Percentiles rank a stretch among this genome's conserved stretches.
phyloP scores from a whole-genome alignment of 2,888 invertebrate species.

The Sclerodermus sp. region DNA sequence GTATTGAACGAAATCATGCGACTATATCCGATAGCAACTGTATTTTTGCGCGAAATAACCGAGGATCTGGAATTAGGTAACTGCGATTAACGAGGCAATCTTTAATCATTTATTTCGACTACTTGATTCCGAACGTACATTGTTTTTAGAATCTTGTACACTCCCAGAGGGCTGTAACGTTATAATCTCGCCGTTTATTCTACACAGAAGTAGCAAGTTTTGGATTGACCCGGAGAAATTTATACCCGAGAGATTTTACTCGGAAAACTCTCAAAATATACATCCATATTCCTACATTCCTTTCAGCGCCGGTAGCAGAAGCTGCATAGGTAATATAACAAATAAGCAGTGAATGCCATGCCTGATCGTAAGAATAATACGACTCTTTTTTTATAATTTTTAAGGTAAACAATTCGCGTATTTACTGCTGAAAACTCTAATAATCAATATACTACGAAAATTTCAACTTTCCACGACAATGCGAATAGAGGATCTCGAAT shows the following conservation, averaged over 20 bases:
- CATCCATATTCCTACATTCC: constrained; percentile 70
- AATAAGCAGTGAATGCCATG: not conserved
- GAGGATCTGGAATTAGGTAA: constrained; percentile 58
- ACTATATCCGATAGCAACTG: constrained; percentile 69
- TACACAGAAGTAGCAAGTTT: constrained; percentile 66
- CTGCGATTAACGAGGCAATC: not conserved
- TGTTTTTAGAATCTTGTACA: no score
- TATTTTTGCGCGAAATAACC: constrained; percentile 64
- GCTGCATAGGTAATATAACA: constrained; percentile 65
- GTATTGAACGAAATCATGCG: constrained; percentile 71
- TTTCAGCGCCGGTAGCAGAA: constrained; percentile 70
- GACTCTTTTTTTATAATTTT: constrained; percentile 11
- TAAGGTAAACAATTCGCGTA: constrained; percentile 23
- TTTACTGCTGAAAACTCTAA: constrained; percentile 19
- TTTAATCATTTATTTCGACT: constrained; percentile 1
- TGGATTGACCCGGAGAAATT: constrained; percentile 69
- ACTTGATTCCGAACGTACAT: constrained; percentile 54
- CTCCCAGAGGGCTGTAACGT: constrained; percentile 62
- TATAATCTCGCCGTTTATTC: constrained; percentile 63
- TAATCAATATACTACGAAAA: no score
- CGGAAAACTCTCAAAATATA: constrained; percentile 57
- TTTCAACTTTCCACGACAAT: no score
- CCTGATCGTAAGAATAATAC: not conserved
- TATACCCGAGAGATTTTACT: constrained; percentile 70
- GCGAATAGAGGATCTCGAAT: no score